phyloP scores from a whole-genome alignment of 2,113 vertebrate species.

The Thalassoma bifasciatum region DNA sequence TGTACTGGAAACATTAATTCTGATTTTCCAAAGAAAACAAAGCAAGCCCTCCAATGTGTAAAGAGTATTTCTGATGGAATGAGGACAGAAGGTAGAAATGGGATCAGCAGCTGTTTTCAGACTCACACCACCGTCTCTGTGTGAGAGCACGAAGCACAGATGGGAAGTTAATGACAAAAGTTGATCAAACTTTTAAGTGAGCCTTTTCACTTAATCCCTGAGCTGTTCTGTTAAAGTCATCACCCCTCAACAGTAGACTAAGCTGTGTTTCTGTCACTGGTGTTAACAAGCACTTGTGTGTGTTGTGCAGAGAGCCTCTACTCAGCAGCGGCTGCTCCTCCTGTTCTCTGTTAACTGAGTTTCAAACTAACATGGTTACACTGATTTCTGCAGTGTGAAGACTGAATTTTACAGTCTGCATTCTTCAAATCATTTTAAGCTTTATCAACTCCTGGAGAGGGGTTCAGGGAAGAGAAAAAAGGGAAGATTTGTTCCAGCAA shows the following conservation, averaged over 20 bases:
- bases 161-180: slow-evolving; percentile 62
- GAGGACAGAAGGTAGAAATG: slow-evolving; percentile 10
- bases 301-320: neutral
- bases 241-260: neutral
- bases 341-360: neutral
- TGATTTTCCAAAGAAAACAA: slow-evolving; percentile 26
- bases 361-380: neutral
- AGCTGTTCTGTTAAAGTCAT: neutral
- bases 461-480: too few species aligned
- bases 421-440: too few species aligned
- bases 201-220: neutral
- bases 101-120: slow-evolving; percentile 50
- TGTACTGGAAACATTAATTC: slow-evolving; percentile 26
- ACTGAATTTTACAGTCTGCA: too few species aligned
- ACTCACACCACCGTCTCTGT: slow-evolving; percentile 14
- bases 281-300: neutral
- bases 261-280: slow-evolving; percentile 3
- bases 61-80: slow-evolving; percentile 8
- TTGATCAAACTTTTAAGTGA: slow-evolving; percentile 29
- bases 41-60: slow-evolving; percentile 10
- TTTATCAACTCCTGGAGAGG: too few species aligned
- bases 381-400: neutral
- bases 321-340: neutral
- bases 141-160: slow-evolving; percentile 27
- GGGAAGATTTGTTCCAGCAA: too few species aligned